phyloP scores from a whole-genome alignment of 2,888 invertebrate genomes.

The Zaprionus lineosus region DNA sequence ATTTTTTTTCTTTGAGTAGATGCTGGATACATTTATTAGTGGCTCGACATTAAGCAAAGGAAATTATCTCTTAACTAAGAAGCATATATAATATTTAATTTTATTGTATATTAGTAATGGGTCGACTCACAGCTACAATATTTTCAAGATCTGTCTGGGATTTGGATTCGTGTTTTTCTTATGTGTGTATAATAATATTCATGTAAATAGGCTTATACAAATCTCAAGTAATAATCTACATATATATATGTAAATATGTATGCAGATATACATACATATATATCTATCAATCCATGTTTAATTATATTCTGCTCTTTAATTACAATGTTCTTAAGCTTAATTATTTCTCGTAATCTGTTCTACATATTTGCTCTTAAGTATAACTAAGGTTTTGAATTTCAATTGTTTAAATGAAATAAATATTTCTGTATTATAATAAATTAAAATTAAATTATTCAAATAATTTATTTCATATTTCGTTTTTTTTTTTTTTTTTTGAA shows the following conservation, averaged over 20 bases:
- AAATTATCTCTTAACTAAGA: not conserved
- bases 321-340: not conserved
- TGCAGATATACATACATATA: not conserved
- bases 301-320: not conserved
- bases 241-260: not conserved
- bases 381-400: too few relatives aligned
- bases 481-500: too few relatives aligned
- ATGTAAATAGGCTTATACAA: not conserved
- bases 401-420: too few relatives aligned
- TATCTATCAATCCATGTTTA: not conserved
- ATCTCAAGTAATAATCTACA: constrained; percentile 5
- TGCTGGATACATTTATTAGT: too few relatives aligned
- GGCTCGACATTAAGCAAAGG: not conserved
- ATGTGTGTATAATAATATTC: not conserved
- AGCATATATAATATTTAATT: not conserved
- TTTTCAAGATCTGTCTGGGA: not conserved
- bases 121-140: constrained; percentile 9
- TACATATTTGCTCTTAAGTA: not conserved
- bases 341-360: not conserved
- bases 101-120: constrained; percentile 8
- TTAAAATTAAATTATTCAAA: too few relatives aligned
- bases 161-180: not conserved
- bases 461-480: too few relatives aligned
- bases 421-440: too few relatives aligned
- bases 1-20: too few relatives aligned